phyloP scores from a whole-genome alignment of 2,797 vertebrate species.

The Trematomus bernacchii region DNA sequence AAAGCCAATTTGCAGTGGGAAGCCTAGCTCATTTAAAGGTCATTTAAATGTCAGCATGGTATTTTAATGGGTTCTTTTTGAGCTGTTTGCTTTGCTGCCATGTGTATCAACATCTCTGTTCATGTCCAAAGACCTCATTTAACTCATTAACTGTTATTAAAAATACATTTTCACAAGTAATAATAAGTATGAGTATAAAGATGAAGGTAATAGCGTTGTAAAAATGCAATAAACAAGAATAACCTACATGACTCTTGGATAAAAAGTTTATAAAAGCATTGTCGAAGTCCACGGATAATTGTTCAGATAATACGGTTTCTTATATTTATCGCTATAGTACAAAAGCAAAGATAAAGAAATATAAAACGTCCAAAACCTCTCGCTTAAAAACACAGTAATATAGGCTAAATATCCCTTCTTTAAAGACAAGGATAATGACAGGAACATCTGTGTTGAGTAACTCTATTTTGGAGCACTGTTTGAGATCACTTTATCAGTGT shows the following conservation, averaged over 20 bases:
- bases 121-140: neutral
- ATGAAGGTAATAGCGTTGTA: too few relatives aligned
- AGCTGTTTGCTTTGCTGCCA: neutral
- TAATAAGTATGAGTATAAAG: neutral
- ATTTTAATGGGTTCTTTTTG: neutral
- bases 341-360: too few relatives aligned
- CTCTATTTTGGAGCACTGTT: conserved; percentile 7
- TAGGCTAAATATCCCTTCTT: neutral
- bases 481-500: conserved; percentile 5
- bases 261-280: neutral
- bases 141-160: too few relatives aligned
- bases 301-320: neutral
- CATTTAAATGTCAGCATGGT: neutral
- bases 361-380: neutral
- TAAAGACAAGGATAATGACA: neutral
- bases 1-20: neutral
- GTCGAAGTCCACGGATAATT: neutral
- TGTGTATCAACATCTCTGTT: neutral
- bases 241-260: neutral
- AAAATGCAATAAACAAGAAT: neutral
- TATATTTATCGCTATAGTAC: neutral
- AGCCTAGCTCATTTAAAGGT: neutral
- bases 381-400: neutral
- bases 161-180: neutral
- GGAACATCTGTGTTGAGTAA: conserved; percentile 11